These are phyloP conservation scores for Morpho helenor DNA, from an alignment of 2,888 invertebrate genomes.

Conservation along the genomic window DNA sequence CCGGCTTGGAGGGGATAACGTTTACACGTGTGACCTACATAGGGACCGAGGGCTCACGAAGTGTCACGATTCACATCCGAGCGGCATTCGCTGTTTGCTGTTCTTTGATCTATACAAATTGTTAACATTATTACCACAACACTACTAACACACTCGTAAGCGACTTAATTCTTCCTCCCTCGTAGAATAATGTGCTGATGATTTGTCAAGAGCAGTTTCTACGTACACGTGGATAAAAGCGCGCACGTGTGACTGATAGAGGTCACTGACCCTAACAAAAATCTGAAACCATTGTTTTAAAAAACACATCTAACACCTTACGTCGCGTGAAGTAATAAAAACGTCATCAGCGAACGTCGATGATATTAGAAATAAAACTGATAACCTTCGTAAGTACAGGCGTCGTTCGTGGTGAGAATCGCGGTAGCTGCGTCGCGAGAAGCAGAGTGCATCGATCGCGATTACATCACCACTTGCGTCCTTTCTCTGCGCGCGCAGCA, in stretches of 20 bases:
- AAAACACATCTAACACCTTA: slow-evolving; percentile 15
- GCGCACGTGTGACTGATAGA: slow-evolving; percentile 45
- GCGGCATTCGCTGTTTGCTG: slow-evolving; percentile 36
- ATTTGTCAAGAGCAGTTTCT: slow-evolving; percentile 31
- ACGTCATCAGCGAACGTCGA: slow-evolving; percentile 22
- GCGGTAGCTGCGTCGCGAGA: slow-evolving; percentile 44
- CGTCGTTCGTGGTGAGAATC: slow-evolving; percentile 24
- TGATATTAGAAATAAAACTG: slow-evolving; percentile 24
- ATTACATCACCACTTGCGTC: slow-evolving; percentile 75
- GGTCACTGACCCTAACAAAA: slow-evolving; percentile 52
- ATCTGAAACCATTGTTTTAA: slow-evolving; percentile 14
- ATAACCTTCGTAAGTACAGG: slow-evolving; percentile 25
- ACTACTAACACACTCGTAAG: slow-evolving; percentile 32
- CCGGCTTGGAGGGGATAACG: slow-evolving; percentile 72
- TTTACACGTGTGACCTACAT: slow-evolving; percentile 79
- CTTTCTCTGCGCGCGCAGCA: slow-evolving; percentile 75
- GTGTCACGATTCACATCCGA: slow-evolving; percentile 52
- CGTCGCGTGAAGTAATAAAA: slow-evolving; percentile 14
- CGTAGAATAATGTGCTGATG: slow-evolving; percentile 13
- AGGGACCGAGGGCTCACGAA: slow-evolving; percentile 57
- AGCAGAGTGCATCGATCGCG: slow-evolving; percentile 72
- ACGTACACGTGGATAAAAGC: slow-evolving; percentile 39
- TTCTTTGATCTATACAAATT: slow-evolving; percentile 56
- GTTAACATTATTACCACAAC: slow-evolving; percentile 37
- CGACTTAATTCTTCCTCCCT: slow-evolving; percentile 17